Base-by-base conservation (phyloP, 2,113 vertebrate species). In the Rhinopomastus cyanomelas region DNA sequence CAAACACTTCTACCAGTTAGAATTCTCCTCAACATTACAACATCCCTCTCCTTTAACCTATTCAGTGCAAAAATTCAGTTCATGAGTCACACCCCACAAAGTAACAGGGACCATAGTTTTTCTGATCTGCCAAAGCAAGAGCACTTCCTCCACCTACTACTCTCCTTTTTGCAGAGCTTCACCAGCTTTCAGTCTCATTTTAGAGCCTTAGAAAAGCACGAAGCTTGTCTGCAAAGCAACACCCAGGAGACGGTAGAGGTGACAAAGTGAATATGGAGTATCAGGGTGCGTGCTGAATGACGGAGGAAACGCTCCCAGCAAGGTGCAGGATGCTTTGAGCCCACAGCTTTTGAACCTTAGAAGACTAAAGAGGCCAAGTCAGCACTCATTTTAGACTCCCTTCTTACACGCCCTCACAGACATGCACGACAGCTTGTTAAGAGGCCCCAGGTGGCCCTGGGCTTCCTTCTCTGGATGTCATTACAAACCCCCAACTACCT, bases 391-490 rank as follows among this genome's bases (percentile, higher is more conserved):
- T 37, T 72, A 8, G 64, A 85, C 34, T 76, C 16, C 27, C 17
- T 60, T 48, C 36, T 68, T 51, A 39, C 61, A 52, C 2, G 5
- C 21, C 25, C 30, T 68, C 57, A 5, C 9, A 16, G 1, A 27
- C 25, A 25, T 3, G 1, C n/a, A n/a, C n/a, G n/a, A n/a, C n/a
- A n/a, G n/a, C 59, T 39, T 30, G 3, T 7, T 1, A 12, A 30
- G 1, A 2, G 11, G 44, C 2, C 6, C 19, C 44, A 2, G n/a
- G 21, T 37, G 1, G 0, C 36, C 27, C 32, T 1, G 27, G 3
- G 16, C 30, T 37, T 69, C 68, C 61, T 55, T 16, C 32, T 18
- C 15, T 3, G 27, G 51, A 5, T 51, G 69, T 13, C 78, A 72
- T 44, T 77, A 2, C 32, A 2, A 2, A 2, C 7, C 30, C n/a